Conservation (phyloP, 2,113 vertebrate species). For the Lasiurus cinereus region DNA sequence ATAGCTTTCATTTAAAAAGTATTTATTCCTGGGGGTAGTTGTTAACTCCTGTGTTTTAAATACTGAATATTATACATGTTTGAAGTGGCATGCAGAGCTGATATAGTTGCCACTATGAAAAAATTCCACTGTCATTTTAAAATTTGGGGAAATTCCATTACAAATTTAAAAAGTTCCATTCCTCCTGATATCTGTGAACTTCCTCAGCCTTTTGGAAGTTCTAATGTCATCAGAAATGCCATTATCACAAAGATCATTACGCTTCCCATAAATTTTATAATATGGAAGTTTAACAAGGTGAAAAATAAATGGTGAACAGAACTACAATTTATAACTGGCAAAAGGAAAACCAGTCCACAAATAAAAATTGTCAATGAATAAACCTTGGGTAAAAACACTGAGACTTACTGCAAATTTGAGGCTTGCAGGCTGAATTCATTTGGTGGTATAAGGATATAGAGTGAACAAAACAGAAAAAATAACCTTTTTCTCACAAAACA, state of each 20-base stretch:
- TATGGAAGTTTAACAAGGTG: neutral
- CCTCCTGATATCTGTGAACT: conserved; percentile 34
- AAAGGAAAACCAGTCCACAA: conserved; percentile 37
- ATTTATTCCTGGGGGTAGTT: neutral
- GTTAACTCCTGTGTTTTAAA: conserved; percentile 30
- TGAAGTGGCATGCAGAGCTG: neutral
- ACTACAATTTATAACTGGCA: neutral
- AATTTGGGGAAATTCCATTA: conserved; percentile 28
- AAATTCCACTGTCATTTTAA: conserved; percentile 25
- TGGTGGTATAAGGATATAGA: neutral
- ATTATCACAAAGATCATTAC: neutral
- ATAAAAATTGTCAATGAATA: conserved; percentile 17
- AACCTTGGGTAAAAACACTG: neutral
- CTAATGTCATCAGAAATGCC: neutral
- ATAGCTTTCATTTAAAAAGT: conserved; percentile 48
- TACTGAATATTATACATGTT: conserved; percentile 23
- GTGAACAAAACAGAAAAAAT: conserved; percentile 1
- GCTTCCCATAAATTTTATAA: conserved; percentile 18
- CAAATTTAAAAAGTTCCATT: conserved; percentile 41
- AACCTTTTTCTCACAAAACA: neutral
- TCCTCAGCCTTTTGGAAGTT: neutral
- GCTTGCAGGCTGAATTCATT: conserved; percentile 2
- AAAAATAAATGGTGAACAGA: conserved; percentile 31
- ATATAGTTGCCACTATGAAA: neutral
- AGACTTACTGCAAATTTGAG: neutral